Conservation (phyloP, 2,888 invertebrate species). For the Galerucella calmariensis region DNA sequence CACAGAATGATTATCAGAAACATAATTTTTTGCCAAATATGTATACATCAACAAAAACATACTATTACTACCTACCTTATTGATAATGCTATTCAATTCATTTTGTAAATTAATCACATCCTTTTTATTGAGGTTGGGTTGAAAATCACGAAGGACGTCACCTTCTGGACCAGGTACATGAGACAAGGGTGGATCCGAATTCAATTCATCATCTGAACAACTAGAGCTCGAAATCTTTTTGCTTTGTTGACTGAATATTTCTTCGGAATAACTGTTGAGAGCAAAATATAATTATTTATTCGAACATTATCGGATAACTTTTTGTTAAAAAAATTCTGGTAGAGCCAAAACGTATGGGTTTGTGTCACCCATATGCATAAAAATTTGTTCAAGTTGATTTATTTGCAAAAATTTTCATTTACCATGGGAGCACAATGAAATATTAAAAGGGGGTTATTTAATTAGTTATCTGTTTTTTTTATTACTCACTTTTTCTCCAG, state of each 20-base stretch:
- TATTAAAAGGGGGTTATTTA: no score
- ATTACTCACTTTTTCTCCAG: constrained; percentile 78
- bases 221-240: constrained; percentile 68
- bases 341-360: no score
- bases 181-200: constrained; percentile 60
- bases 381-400: no score
- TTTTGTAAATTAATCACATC: constrained; percentile 56
- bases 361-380: no score
- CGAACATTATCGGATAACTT: background rate
- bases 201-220: constrained; percentile 63
- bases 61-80: constrained; percentile 33
- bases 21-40: no score
- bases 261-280: constrained; percentile 71
- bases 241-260: constrained; percentile 75
- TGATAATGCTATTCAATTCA: constrained; percentile 52
- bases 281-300: background rate
- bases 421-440: no score
- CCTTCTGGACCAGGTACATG: constrained; percentile 55
- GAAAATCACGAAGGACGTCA: constrained; percentile 46
- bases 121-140: constrained; percentile 50
- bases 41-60: no score
- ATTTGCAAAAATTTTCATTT: no score
- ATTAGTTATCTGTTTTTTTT: background rate
- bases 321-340: constrained; percentile 10
- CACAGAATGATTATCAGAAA: no score